Conservation (phyloP, 2,888 invertebrate species). For the Drosophila incognita region DNA sequence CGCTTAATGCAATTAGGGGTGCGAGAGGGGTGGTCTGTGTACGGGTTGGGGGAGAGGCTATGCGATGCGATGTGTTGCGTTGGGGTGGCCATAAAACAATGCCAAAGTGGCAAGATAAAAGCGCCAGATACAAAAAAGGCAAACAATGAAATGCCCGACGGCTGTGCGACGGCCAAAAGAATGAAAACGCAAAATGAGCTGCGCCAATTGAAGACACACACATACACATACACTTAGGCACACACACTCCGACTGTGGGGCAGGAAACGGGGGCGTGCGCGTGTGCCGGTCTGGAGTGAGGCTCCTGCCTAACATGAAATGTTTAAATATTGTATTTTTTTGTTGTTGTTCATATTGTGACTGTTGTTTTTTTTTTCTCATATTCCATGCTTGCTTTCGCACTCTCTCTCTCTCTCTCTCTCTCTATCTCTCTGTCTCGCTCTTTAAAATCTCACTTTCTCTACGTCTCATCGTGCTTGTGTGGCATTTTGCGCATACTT, state of each 20-base stretch:
- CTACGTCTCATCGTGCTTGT: slow-evolving; percentile 16
- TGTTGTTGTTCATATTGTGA: neutral
- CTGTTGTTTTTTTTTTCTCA: neutral
- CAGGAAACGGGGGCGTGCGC: too few relatives aligned
- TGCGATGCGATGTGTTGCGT: neutral
- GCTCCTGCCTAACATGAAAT: slow-evolving; percentile 48
- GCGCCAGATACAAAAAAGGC: slow-evolving; percentile 65
- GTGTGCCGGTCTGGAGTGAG: neutral
- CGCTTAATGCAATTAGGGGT: slow-evolving; percentile 68
- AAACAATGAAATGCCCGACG: slow-evolving; percentile 64
- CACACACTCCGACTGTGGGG: neutral
- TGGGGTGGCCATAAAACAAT: slow-evolving; percentile 65
- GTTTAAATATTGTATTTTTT: slow-evolving; percentile 60
- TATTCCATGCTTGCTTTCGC: neutral
- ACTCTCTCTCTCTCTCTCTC: neutral
- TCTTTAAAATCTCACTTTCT: neutral
- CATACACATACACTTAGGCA: neutral
- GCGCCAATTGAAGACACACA: slow-evolving; percentile 58
- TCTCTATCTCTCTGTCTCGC: neutral
- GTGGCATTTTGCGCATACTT: slow-evolving; percentile 64
- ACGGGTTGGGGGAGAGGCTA: neutral
- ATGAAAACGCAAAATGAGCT: slow-evolving; percentile 71
- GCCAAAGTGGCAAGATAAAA: slow-evolving; percentile 74
- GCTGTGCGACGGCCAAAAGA: slow-evolving; percentile 51
- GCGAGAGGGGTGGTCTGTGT: neutral